A percentile compares a stretch with the other conserved stretches of the same genome.
phyloP scores from a whole-genome alignment of 2,888 invertebrate species.

The Phasia obesa region DNA sequence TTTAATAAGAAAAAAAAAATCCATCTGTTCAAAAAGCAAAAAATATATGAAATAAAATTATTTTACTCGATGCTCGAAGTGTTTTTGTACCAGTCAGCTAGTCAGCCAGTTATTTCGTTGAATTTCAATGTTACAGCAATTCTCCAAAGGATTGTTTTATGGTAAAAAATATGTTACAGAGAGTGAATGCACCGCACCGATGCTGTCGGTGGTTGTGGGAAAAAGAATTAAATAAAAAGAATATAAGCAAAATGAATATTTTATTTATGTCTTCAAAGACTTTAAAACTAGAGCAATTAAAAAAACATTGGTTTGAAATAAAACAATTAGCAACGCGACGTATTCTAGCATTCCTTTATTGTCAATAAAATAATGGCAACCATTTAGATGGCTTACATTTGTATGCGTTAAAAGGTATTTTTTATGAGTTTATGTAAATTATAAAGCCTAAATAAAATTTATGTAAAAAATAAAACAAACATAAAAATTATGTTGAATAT shows the following conservation, averaged over 20 bases:
- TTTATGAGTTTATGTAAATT: too few relatives aligned
- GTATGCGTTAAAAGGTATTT: too few relatives aligned
- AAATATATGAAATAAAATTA: background rate
- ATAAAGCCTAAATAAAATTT: too few relatives aligned
- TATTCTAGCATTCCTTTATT: background rate
- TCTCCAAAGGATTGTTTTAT: slow-evolving; percentile 52
- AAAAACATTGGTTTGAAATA: slow-evolving; percentile 43
- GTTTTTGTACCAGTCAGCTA: background rate
- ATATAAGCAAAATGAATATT: slow-evolving; percentile 21
- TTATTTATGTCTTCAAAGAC: slow-evolving; percentile 32
- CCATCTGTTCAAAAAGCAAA: too few relatives aligned
- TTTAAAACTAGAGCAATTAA: slow-evolving; percentile 51
- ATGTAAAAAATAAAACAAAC: too few relatives aligned
- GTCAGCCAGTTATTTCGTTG: slow-evolving; percentile 11
- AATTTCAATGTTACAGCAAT: slow-evolving; percentile 57
- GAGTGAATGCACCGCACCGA: background rate
- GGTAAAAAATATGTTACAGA: slow-evolving; percentile 24
- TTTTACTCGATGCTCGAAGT: too few relatives aligned
- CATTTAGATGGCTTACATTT: too few relatives aligned
- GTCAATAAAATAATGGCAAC: background rate
- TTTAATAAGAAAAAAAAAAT: slow-evolving; percentile 17
- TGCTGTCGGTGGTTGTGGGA: background rate
- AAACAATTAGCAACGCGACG: slow-evolving; percentile 12
- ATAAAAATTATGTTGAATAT: too few relatives aligned
- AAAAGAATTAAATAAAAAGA: slow-evolving; percentile 19